phyloP scores from a whole-genome alignment of 2,113 vertebrate species.

The Synchiropus splendidus region DNA sequence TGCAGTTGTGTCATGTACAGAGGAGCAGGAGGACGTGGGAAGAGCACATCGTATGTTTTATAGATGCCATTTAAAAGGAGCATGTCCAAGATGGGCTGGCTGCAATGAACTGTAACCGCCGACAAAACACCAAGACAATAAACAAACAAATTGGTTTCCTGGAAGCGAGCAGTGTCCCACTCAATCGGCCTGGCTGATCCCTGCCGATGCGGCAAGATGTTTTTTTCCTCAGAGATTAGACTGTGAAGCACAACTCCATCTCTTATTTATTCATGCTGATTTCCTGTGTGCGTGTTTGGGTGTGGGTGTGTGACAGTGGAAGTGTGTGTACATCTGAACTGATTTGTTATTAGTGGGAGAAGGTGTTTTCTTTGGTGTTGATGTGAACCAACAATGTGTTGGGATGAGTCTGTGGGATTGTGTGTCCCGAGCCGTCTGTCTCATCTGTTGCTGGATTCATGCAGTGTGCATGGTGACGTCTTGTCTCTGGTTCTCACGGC shows the following conservation, averaged over 20 bases:
- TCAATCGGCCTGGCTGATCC: conserved; percentile 38
- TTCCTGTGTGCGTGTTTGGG: conserved; percentile 35
- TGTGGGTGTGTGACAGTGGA: conserved; percentile 8
- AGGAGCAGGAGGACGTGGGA: conserved; percentile 17
- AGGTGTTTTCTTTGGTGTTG: conserved; percentile 7
- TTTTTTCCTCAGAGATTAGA: conserved; percentile 46
- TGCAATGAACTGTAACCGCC: conserved; percentile 64
- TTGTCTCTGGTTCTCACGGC: not conserved
- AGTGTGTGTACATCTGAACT: conserved; percentile 4
- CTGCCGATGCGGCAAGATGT: conserved; percentile 24
- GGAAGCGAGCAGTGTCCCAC: conserved; percentile 53
- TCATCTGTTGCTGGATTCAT: conserved; percentile 4
- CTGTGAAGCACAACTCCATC: conserved; percentile 47
- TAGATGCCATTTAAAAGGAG: conserved; percentile 66
- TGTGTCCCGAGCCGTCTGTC: conserved; percentile 4
- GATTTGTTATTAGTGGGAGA: conserved; percentile 9
- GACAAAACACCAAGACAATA: conserved; percentile 68
- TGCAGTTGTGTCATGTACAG: conserved; percentile 31
- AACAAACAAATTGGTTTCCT: conserved; percentile 69
- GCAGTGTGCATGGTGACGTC: not conserved
- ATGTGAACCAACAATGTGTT: conserved; percentile 13
- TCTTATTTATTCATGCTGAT: conserved; percentile 55
- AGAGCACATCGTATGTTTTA: conserved; percentile 54
- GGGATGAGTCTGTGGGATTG: not conserved
- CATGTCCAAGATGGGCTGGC: conserved; percentile 50